Evolutionary conservation across 2,888 invertebrate genomes (phyloP).

Genomic region (Thumatha senex): DNA sequence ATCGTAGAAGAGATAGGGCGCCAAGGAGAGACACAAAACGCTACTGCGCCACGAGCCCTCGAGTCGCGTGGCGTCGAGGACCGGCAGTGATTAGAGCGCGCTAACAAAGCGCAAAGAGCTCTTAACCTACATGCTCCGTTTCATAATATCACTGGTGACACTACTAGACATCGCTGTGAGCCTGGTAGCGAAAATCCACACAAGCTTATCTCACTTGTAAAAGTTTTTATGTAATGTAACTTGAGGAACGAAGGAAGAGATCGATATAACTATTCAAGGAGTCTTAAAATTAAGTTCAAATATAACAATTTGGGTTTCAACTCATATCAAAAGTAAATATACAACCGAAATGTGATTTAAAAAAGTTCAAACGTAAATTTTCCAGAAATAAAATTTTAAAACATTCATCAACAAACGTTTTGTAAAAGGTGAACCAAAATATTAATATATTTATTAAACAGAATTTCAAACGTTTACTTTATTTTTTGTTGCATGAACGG

Average conservation of each 20-base stretch:
- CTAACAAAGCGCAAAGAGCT: constrained; percentile 79
- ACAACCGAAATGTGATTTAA: too few relatives aligned
- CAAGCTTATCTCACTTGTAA: constrained; percentile 58
- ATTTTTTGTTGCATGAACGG: constrained; percentile 53
- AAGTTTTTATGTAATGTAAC: constrained; percentile 16
- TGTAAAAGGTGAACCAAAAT: too few relatives aligned
- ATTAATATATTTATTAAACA: too few relatives aligned
- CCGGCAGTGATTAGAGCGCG: constrained; percentile 81
- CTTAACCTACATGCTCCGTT: constrained; percentile 83
- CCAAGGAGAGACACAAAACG: constrained; percentile 75
- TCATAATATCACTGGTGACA: constrained; percentile 70
- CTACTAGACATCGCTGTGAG: constrained; percentile 63
- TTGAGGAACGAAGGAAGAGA: background rate
- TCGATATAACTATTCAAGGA: too few relatives aligned
- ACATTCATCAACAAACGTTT: too few relatives aligned
- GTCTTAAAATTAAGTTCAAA: too few relatives aligned
- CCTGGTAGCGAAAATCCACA: constrained; percentile 56
- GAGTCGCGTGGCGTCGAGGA: constrained; percentile 70
- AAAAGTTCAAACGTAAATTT: too few relatives aligned
- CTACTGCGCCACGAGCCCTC: constrained; percentile 73
- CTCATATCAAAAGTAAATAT: too few relatives aligned
- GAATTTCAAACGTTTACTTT: too few relatives aligned
- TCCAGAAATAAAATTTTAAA: too few relatives aligned
- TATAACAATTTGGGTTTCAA: too few relatives aligned
- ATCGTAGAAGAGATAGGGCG: constrained; percentile 27